Percentiles rank a stretch among this genome's conserved stretches.
phyloP scores from a whole-genome alignment of 2,113 vertebrate genomes.

The Casuarius casuarius region DNA sequence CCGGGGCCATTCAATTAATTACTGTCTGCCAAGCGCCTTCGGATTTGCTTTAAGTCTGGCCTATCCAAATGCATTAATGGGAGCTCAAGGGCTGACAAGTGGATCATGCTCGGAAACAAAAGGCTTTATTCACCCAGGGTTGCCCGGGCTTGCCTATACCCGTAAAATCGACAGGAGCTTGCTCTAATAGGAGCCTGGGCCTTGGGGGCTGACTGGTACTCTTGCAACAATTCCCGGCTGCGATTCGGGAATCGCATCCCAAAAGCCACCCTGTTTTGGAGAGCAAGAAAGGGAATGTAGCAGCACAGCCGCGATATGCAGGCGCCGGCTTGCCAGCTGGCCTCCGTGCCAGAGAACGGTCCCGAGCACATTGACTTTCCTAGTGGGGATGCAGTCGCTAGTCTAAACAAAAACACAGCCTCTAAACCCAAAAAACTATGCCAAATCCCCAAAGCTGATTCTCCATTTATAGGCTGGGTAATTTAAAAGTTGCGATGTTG shows the following conservation, averaged over 20 bases:
- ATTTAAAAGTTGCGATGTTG: neutral
- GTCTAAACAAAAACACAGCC: slow-evolving; percentile 33
- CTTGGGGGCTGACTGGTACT: neutral
- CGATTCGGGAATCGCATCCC: accelerated
- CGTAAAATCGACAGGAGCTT: neutral
- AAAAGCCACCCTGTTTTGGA: neutral
- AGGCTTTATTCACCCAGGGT: neutral
- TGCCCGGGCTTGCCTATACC: neutral
- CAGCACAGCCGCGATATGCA: accelerated
- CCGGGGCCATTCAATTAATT: neutral
- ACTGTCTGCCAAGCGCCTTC: slow-evolving; percentile 6
- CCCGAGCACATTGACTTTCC: neutral
- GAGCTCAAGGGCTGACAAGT: slow-evolving; percentile 35
- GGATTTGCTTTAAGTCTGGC: slow-evolving; percentile 41
- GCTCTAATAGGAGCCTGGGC: neutral
- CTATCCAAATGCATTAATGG: neutral
- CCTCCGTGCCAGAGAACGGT: accelerated
- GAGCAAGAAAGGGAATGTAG: neutral
- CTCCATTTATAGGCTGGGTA: neutral
- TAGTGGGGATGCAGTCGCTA: neutral
- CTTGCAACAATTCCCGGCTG: accelerated
- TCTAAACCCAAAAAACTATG: neutral
- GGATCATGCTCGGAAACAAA: slow-evolving; percentile 42
- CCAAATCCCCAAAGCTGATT: neutral
- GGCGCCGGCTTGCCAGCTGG: neutral